Evolutionary conservation across 2,113 vertebrate species (phyloP).

Genomic region (Tamias sibiricus): DNA sequence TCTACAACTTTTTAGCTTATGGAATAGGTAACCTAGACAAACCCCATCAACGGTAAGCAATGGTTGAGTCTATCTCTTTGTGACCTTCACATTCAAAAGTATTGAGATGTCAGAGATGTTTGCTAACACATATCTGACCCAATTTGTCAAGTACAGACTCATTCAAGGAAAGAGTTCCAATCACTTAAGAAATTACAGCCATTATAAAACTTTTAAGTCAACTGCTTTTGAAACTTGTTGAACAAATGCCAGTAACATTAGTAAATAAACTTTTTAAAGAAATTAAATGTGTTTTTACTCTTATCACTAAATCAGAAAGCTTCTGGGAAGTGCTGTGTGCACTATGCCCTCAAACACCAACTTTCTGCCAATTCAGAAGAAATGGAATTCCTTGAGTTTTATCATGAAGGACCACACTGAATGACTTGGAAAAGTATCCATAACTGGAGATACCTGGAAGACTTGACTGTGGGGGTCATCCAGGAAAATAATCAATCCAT

Average conservation of each 20-base stretch:
- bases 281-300: constrained; percentile 25
- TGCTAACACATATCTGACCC: not conserved
- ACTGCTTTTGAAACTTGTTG: not conserved
- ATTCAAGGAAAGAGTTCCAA: not conserved
- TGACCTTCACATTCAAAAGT: constrained; percentile 54
- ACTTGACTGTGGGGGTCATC: constrained; percentile 50
- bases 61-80: constrained; percentile 27
- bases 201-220: constrained; percentile 22
- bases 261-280: constrained; percentile 19
- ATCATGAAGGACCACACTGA: constrained; percentile 60
- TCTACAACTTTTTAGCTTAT: constrained; percentile 58
- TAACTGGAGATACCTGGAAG: constrained; percentile 61
- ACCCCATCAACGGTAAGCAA: constrained; percentile 37
- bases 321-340: not conserved
- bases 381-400: constrained; percentile 37
- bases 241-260: constrained; percentile 25
- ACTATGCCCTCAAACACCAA: not conserved
- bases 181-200: not conserved
- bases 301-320: not conserved
- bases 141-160: not conserved
- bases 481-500: not conserved
- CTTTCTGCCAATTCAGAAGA: constrained; percentile 61
- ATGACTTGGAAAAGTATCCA: constrained; percentile 56
- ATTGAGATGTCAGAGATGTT: not conserved
- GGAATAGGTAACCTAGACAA: constrained; percentile 66